Evolutionary conservation across 2,888 invertebrate species (phyloP), one percentile per base, ranked within the genome.

Genomic region (Crocallis elinguaria): DNA sequence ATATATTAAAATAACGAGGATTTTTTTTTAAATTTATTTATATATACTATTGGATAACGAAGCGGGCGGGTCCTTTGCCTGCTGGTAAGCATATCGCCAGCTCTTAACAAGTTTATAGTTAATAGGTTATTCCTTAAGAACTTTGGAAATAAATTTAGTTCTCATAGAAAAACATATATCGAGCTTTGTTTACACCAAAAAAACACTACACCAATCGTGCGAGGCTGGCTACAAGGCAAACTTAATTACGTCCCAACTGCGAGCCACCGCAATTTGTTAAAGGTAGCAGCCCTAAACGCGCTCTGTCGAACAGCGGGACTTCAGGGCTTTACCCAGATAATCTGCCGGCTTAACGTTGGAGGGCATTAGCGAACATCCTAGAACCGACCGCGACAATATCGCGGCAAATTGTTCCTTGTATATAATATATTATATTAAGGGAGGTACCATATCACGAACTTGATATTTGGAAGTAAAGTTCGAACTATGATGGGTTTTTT

Each of bases 341-440:
- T 77, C 79, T 71, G 62, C 58, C 62, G 67, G 74, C 75, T 82
- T 82, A 80, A 77, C 79, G 75, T 73, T 70, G 64, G 67, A 60
- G 67, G 62, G 72, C 72, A 78, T 82, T 82, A 82, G 75, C 64
- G 73, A 71, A 69, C 71, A 69, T 71, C 67, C 65, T 66, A 62
- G 56, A 52, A 69, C 62, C 64, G 58, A 57, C 65, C 64, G 63
- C 68, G 70, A 69, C 73, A 64, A 68, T 69, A 66, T 69, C 65
- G 60, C 68, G 52, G 61, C 69, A 73, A 74, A 75, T 71, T 69
- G 71, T 52, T 57, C 49, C 52, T 55, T 54, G 38, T 64, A 66
- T 60, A n/a, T n/a, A n/a, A n/a, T n/a, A n/a, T n/a, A n/a, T n/a
- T n/a, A n/a, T n/a, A n/a, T n/a, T n/a, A n/a, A n/a, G n/a, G 8